Evolutionary conservation across 2,888 invertebrate genomes (phyloP), one percentile per base, ranked within the genome.

Genomic region (Microplitis manilae): DNA sequence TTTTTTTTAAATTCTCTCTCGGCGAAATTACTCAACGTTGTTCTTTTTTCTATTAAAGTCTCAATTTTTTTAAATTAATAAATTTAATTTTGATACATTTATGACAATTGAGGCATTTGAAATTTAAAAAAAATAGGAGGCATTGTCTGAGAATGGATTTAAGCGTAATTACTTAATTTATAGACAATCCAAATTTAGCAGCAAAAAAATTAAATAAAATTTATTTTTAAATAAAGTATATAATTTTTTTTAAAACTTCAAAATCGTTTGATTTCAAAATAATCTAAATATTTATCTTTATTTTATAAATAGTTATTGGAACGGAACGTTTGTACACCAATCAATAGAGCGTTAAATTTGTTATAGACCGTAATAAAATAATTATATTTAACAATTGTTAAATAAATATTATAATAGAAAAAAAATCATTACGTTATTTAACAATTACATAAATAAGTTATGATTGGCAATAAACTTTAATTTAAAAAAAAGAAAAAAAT

Each of bases 281-380:
- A 8, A 72, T 61, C 67, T 69, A 61, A 39, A 60, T 62, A 40
- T 17, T 75, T 74, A 50, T 50, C 50, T 50, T 13, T 13, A 50
- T 13, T 13, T 50, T 50, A 50, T 13, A 50, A 13, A 13, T 74
- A 77, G 67, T 79, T 82, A 82, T 79, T 78, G 80, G 83, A 79
- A 80, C 80, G 80, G 80, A 78, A 80, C 81, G 75, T 60, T 68
- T 62, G 59, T 78, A 59, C 15, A 13, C 50, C 9, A 73, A 78
- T 76, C 77, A 75, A 74, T 79, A 62, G 78, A 81, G 78, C 79
- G 79, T 80, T 73, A 79, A 80, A 76, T 78, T 30, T 75, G 68
- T 70, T 77, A 50, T 59, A 50, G 50, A 13, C 1, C 9, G 13
- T 50, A 50, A 50, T 62, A 6, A 9, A 13, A 61, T n/a, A 69